Evolutionary conservation across 2,113 vertebrate species (phyloP).

Genomic region (Lipotes vexillifer): DNA sequence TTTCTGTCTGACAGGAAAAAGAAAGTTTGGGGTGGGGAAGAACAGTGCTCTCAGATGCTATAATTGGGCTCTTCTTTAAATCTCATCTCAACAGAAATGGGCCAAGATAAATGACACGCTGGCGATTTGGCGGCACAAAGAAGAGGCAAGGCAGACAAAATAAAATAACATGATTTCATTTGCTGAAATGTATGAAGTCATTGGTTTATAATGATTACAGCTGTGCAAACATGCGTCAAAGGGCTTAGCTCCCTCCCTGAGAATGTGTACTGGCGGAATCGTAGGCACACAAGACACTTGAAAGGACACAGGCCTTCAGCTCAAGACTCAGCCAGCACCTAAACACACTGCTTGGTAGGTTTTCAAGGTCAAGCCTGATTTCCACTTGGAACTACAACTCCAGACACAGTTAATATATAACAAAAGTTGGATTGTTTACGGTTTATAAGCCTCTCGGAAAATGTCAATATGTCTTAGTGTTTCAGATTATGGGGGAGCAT

Average conservation of each 20-base stretch:
- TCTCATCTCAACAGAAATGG: slow-evolving; percentile 59
- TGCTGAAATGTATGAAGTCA: slow-evolving; percentile 69
- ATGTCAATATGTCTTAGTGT: slow-evolving; percentile 23
- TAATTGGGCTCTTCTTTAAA: slow-evolving; percentile 35
- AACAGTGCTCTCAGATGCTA: neutral
- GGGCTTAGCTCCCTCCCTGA: neutral
- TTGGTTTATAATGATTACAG: slow-evolving; percentile 69
- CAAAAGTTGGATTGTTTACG: neutral
- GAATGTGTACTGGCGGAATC: neutral
- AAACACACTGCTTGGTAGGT: neutral
- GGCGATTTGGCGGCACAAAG: slow-evolving; percentile 4
- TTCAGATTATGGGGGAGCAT: neutral
- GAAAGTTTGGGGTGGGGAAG: neutral
- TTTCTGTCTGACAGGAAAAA: neutral
- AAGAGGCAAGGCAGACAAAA: slow-evolving; percentile 65
- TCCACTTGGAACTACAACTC: slow-evolving; percentile 9
- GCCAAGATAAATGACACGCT: slow-evolving; percentile 55
- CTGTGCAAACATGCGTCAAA: slow-evolving; percentile 50
- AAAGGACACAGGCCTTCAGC: slow-evolving; percentile 28
- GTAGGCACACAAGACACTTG: neutral
- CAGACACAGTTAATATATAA: neutral
- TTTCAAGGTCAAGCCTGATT: neutral
- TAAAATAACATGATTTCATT: slow-evolving; percentile 65
- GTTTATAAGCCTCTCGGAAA: slow-evolving; percentile 20
- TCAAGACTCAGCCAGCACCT: neutral